Base-by-base conservation (phyloP, 2,888 invertebrate genomes). In the Mylabris sibirica region DNA sequence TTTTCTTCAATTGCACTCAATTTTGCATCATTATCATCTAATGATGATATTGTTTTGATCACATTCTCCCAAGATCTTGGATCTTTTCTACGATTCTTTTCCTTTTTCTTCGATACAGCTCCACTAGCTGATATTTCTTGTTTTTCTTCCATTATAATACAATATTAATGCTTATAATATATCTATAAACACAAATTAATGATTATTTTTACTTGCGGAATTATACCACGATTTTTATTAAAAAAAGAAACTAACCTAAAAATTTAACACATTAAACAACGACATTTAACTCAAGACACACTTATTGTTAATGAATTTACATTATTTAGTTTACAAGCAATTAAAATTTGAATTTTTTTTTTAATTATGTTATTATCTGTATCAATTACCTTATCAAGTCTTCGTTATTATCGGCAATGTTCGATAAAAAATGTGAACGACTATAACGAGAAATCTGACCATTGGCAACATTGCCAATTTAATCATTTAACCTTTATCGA, bases 1-100 rank as follows among this genome's bases (percentile, higher is more conserved):
- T 93, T 95, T 77, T 92, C 91, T 77, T 90, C 90, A 72, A 95
- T 87, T 1, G 89, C 86, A 3, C 89, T 86, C 35, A 93, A 83
- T 83, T 93, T 93, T 75, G 93, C 93, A 73, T 92, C 91, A 0
- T 89, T 83, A 0, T 89, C 88, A 0, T 89, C 88, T 1, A 88
- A 80, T 1, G 86, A 85, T 72, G 87, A 88, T 0, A 91, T 79
- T 0, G 88, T 86, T 81, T 89, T 92, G 79, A 93, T 85, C 65
- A 93, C 88, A 80, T 92, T 90, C 70, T 91, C 91, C 26, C 90
- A 85, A 57, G 87, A 88, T 78, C 88, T 89, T 59, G 89, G 90
- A 77, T 91, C 90, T 68, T 86, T 86, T 73, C 86, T 86, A 41
- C 85, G 83, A 11, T 81, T 75, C 72, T 86, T 86, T 24, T 85